Evolutionary conservation across 1,140 invertebrate species (phyloP).

Genomic region (Meteorus sp.): DNA sequence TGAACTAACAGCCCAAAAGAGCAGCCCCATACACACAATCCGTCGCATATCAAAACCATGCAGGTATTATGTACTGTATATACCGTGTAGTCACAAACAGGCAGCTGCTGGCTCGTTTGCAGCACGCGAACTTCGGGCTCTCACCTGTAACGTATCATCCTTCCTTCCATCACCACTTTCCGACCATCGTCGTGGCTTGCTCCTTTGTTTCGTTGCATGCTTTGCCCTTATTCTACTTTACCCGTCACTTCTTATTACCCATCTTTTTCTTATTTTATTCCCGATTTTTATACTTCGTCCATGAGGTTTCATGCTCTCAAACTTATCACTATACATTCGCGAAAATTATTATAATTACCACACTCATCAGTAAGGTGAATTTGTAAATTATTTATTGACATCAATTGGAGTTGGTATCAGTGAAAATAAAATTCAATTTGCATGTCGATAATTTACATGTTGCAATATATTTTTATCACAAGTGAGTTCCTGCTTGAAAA

Average conservation of each 20-base stretch:
- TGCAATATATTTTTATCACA: too few species aligned
- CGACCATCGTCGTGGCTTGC: constrained; percentile 29
- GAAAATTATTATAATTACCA: constrained; percentile 1
- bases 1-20: constrained; percentile 8
- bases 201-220: constrained; percentile 26
- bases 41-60: constrained; percentile 53
- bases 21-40: constrained; percentile 45
- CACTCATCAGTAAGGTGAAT: neutral
- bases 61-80: too few species aligned
- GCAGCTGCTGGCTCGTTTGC: constrained; percentile 55
- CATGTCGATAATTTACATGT: too few species aligned
- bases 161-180: constrained; percentile 25
- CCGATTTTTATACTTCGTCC: neutral
- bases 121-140: constrained; percentile 52
- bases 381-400: constrained; percentile 3
- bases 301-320: neutral
- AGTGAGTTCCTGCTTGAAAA: too few species aligned
- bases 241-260: neutral
- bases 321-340: too few species aligned
- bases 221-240: constrained; percentile 29
- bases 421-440: neutral
- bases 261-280: neutral
- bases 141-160: constrained; percentile 53
- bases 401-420: too few species aligned
- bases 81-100: constrained; percentile 46